These are phyloP conservation scores for Cyrtodaria siliqua DNA, from an alignment of 2,888 invertebrate genomes.

Conservation along the genomic window DNA sequence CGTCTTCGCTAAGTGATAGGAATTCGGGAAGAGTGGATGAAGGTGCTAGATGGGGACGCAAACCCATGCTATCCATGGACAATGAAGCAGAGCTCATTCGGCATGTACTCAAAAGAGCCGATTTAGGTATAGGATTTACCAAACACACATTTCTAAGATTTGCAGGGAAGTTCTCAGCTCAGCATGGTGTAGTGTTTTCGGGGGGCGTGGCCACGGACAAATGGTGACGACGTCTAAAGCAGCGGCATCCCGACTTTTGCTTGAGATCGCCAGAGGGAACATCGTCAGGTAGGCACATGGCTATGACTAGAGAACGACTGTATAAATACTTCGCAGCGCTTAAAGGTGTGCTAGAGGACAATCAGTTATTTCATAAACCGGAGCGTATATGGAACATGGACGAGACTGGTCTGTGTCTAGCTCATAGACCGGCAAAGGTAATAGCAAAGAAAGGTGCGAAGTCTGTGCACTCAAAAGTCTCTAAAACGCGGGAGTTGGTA, in stretches of 20 bases:
- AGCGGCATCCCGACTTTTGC: slow-evolving; percentile 20
- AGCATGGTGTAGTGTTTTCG: not conserved
- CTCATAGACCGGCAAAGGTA: too few relatives aligned
- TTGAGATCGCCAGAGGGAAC: slow-evolving; percentile 41
- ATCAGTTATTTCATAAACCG: too few relatives aligned
- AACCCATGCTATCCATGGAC: too few relatives aligned
- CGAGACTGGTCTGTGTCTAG: slow-evolving; percentile 5
- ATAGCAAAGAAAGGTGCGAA: slow-evolving; percentile 3
- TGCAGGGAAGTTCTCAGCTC: not conserved
- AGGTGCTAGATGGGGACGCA: too few relatives aligned
- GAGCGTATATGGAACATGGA: slow-evolving; percentile 1
- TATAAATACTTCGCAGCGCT: slow-evolving; percentile 16
- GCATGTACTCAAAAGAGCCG: too few relatives aligned
- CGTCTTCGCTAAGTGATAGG: slow-evolving; percentile 9
- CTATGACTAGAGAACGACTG: slow-evolving; percentile 34
- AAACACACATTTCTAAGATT: slow-evolving; percentile 2
- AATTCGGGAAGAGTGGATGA: too few relatives aligned
- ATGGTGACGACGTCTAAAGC: slow-evolving; percentile 36
- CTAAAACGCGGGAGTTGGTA: slow-evolving; percentile 18
- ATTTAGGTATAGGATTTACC: slow-evolving; percentile 7
- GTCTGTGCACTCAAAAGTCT: slow-evolving; percentile 35
- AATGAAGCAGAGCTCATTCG: too few relatives aligned
- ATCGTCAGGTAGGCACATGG: slow-evolving; percentile 20
- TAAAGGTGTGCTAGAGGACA: too few relatives aligned
- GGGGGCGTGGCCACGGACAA: not conserved